Evolutionary conservation across 2,888 invertebrate genomes (phyloP).

Genomic region (Labia minor): DNA sequence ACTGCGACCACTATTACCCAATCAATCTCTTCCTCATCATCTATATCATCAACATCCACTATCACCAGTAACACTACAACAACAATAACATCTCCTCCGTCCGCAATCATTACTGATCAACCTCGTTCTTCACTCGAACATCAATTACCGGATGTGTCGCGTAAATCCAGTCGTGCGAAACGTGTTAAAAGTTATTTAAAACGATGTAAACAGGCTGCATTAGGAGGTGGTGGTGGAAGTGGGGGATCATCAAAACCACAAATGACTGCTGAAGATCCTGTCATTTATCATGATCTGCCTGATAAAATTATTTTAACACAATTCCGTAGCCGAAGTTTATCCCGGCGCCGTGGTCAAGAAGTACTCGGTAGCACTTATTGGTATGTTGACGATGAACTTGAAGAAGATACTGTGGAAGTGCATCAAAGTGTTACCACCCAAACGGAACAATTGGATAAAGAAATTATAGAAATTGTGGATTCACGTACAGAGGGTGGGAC

Average conservation of each 20-base stretch:
- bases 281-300: not conserved
- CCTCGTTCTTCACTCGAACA: slow-evolving; percentile 29
- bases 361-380: slow-evolving; percentile 29
- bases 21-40: not conserved
- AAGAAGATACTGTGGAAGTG: not conserved
- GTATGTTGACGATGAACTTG: slow-evolving; percentile 28
- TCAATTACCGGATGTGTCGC: slow-evolving; percentile 34
- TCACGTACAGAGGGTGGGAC: slow-evolving; percentile 20
- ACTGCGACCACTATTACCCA: not conserved
- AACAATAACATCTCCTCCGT: slow-evolving; percentile 23
- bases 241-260: not conserved
- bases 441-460: not conserved
- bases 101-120: slow-evolving; percentile 30
- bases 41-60: not conserved
- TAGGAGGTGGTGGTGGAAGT: slow-evolving; percentile 29
- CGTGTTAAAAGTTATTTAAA: slow-evolving; percentile 44
- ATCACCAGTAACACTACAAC: slow-evolving; percentile 17
- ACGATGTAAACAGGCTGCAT: slow-evolving; percentile 42
- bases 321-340: not conserved
- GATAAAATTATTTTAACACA: not conserved
- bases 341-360: slow-evolving; percentile 9
- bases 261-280: slow-evolving; percentile 18
- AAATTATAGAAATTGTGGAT: slow-evolving; percentile 14
- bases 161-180: slow-evolving; percentile 41
- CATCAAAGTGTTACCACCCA: not conserved